Evolutionary conservation across 2,888 invertebrate genomes (phyloP), one percentile per base, ranked within the genome.

Genomic region (Andricus curvator): DNA sequence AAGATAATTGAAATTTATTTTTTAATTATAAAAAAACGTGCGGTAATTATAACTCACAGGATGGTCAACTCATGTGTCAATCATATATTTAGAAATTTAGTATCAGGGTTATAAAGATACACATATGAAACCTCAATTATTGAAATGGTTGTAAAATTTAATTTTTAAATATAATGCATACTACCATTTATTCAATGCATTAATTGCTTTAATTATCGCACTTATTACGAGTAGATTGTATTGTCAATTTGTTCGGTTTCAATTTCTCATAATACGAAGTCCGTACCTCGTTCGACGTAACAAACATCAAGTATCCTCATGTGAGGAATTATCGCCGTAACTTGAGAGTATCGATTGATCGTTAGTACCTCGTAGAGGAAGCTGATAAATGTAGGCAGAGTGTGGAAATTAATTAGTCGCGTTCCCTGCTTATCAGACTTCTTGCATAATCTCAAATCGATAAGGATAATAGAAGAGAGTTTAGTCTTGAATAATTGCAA

Each of bases 281-380:
- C 74, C 33, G 33, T 74, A n/a, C n/a, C 51, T 29, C 33, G 20
- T 20, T 13, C 51, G 56, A 20, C 60, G 74, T 66, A 56, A 78
- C 62, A 79, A 70, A 41, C 64, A 64, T 56, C 48, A 6, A 74
- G 78, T 82, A 80, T 82, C 33, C 48, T 44, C 74, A 51, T 76
- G 78, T 68, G 48, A 62, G 70, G 64, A 80, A 82, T 80, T 76
- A 80, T 78, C 62, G 22, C 29, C 8, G 78, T 78, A 80, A 80
- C 80, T 76, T 66, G 82, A 82, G 29, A 29, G 62, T 78, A 66
- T 77, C 44, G 62, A 79, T 79, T 51, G 77, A 77, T 79, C 77
- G 77, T 65, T 67, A 62, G 77, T 60, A 64, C 51, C 66, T 64
- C 48, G 70, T 74, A 51, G 29, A 74, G 51, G 70, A 74, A 74